Conservation (phyloP, 2,797 vertebrate genomes). For the Luscinia megarhynchos region DNA sequence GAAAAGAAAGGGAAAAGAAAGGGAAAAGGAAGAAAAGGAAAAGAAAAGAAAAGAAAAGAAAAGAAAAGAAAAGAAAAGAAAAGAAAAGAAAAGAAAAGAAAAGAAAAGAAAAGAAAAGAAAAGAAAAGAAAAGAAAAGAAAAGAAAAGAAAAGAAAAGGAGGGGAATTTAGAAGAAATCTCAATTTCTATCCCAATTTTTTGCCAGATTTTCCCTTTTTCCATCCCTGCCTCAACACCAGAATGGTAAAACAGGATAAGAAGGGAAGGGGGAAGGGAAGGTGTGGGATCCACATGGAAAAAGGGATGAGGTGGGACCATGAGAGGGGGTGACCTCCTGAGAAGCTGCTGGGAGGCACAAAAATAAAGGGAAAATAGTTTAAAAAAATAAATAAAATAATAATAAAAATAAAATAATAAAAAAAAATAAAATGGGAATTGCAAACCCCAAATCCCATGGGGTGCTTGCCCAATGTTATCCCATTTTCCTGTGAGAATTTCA, state of each 20-base stretch:
- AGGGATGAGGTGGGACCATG: too few relatives aligned
- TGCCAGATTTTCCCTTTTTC: neutral
- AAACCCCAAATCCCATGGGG: neutral
- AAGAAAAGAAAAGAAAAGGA: accelerated
- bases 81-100: too few relatives aligned
- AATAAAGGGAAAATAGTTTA: neutral
- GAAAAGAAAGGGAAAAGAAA: too few relatives aligned
- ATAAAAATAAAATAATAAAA: too few relatives aligned
- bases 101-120: too few relatives aligned
- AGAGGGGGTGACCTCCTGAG: too few relatives aligned
- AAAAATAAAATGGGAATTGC: neutral
- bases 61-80: too few relatives aligned
- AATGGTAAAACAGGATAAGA: neutral
- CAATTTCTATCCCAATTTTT: neutral
- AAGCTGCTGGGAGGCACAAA: neutral
- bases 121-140: too few relatives aligned
- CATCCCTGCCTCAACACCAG: neutral
- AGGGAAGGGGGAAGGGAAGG: neutral
- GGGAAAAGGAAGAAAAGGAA: too few relatives aligned
- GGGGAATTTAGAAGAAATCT: neutral
- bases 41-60: too few relatives aligned
- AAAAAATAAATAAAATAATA: too few relatives aligned
- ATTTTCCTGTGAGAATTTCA: neutral
- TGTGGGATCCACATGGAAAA: too few relatives aligned
- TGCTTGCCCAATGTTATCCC: neutral